These are phyloP conservation scores for Meloidogyne floridensis DNA, from an alignment of 1,140 invertebrate genomes.

Conservation along the genomic window DNA sequence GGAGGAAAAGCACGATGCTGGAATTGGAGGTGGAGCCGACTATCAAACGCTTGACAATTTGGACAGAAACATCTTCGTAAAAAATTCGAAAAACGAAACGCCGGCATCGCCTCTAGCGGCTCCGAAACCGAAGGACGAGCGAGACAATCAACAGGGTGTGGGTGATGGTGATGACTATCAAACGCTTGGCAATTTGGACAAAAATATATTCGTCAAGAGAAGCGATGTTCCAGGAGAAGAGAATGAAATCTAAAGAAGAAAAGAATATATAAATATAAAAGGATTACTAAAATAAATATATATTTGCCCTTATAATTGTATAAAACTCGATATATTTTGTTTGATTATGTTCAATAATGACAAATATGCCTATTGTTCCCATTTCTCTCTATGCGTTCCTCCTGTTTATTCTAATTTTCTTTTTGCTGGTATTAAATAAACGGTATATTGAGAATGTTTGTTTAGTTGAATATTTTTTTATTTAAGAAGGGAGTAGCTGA, in stretches of 20 bases:
- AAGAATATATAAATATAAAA: background rate
- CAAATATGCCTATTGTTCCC: no score
- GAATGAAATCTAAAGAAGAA: background rate
- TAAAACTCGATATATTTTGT: no score
- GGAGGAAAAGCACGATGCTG: background rate
- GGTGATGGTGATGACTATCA: background rate
- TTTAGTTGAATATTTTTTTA: no score
- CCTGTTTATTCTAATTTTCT: no score
- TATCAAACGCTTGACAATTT: background rate
- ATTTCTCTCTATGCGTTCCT: no score
- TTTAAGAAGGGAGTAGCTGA: no score
- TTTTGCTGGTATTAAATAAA: no score
- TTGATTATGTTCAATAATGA: no score
- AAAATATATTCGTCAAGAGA: constrained; percentile 1
- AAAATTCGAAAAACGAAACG: background rate
- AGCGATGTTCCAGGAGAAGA: background rate
- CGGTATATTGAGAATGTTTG: no score
- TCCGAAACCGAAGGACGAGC: background rate
- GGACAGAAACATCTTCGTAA: constrained; percentile 9
- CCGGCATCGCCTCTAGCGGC: background rate
- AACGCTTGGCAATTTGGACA: constrained; percentile 3
- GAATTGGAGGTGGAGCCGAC: background rate
- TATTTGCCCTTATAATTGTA: background rate
- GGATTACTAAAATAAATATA: background rate
- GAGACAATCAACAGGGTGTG: background rate